Evolutionary conservation across 2,888 invertebrate genomes (phyloP).

Genomic region (Sepiola atlantica): DNA sequence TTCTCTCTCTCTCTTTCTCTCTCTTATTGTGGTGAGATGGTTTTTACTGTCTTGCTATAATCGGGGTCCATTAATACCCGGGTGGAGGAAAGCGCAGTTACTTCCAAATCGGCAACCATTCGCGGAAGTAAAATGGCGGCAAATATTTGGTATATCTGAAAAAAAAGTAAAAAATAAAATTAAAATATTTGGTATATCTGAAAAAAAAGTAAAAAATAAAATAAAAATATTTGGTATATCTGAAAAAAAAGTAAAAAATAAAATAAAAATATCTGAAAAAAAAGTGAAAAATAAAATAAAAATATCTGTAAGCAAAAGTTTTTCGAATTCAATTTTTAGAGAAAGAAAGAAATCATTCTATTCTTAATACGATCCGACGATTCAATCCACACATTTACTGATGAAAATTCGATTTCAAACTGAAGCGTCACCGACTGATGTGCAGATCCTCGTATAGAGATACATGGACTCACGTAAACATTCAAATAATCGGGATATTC

Average conservation of each 20-base stretch:
- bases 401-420: too few relatives aligned
- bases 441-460: too few relatives aligned
- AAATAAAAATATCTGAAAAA: conserved; percentile 49
- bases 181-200: conserved; percentile 51
- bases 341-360: too few relatives aligned
- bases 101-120: conserved; percentile 89
- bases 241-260: conserved; percentile 33
- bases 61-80: conserved; percentile 76
- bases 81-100: conserved; percentile 88
- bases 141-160: conserved; percentile 52
- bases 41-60: conserved; percentile 44
- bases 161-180: background rate
- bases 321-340: too few relatives aligned
- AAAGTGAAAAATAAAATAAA: background rate
- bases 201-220: background rate
- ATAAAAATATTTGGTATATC: conserved; percentile 51
- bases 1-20: background rate
- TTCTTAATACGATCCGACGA: too few relatives aligned
- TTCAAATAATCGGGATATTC: too few relatives aligned
- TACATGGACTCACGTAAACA: too few relatives aligned
- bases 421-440: too few relatives aligned
- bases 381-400: too few relatives aligned
- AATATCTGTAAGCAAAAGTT: background rate
- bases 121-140: conserved; percentile 62
- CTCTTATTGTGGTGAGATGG: too few relatives aligned